A percentile compares a stretch with the other conserved stretches of the same genome.
These are phyloP conservation scores for Tapirus terrestris DNA, from an alignment of 2,113 vertebrate species.

Conservation along the genomic window DNA sequence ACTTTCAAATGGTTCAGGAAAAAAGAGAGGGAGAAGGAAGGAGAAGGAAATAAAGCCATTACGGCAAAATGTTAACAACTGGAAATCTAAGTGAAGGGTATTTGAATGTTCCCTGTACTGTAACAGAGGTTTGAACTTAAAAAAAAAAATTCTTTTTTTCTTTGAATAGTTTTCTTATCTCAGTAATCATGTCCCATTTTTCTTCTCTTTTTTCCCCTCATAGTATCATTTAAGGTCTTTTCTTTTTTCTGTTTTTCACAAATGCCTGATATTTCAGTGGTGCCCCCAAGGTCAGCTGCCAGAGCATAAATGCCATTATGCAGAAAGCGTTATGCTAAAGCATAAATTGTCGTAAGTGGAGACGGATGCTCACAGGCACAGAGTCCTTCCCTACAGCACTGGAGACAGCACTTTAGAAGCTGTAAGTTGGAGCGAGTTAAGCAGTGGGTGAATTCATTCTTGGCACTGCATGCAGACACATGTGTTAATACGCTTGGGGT, in stretches of 20 bases:
- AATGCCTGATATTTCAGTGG: not conserved
- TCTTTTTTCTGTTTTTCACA: not conserved
- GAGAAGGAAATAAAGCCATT: not conserved
- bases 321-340: not conserved
- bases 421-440: not conserved
- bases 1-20: not conserved
- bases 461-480: not conserved
- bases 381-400: not conserved
- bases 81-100: not conserved
- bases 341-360: not conserved
- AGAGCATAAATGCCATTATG: not conserved
- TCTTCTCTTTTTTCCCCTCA: not conserved
- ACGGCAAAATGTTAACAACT: not conserved
- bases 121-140: not conserved
- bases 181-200: not conserved
- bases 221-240: not conserved
- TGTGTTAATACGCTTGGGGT: not conserved
- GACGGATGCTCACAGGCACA: not conserved
- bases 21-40: not conserved
- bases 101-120: not conserved
- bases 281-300: not conserved
- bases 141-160: not conserved
- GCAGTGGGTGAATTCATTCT: not conserved
- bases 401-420: not conserved
- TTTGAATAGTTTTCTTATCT: constrained; percentile 32